phyloP scores from a whole-genome alignment of 2,113 vertebrate species.

The Clarias magur region DNA sequence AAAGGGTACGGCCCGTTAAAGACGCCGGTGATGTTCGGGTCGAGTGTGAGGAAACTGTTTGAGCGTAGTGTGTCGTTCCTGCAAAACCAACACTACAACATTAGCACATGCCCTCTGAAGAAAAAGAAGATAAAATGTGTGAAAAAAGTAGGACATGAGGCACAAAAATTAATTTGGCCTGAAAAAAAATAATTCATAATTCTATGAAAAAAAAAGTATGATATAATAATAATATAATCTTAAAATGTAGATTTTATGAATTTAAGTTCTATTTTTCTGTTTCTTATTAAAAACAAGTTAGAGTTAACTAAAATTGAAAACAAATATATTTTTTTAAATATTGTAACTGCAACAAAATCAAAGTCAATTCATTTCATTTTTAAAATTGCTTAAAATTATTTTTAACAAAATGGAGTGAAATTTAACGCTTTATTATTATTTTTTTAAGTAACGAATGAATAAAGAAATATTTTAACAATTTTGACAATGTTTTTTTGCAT shows the following conservation, averaged over 20 bases:
- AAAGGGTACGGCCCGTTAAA: conserved; percentile 89
- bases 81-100: not conserved
- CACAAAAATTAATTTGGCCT: not conserved
- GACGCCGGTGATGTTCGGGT: conserved; percentile 85
- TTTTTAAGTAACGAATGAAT: not conserved
- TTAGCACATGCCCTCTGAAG: not conserved
- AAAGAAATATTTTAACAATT: not conserved
- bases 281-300: not conserved
- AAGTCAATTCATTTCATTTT: not conserved
- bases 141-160: not conserved
- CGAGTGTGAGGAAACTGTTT: conserved; percentile 73
- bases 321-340: not conserved
- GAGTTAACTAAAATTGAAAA: not conserved
- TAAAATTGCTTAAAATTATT: not conserved
- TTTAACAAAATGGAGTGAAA: not conserved
- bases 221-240: too few relatives aligned
- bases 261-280: not conserved
- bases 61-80: conserved; percentile 35
- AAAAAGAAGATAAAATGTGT: too few relatives aligned
- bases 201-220: too few relatives aligned
- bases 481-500: not conserved
- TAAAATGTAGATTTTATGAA: too few relatives aligned
- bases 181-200: not conserved
- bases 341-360: not conserved
- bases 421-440: not conserved